A percentile compares a stretch with the other conserved stretches of the same genome.
Conservation (phyloP, 2,797 vertebrate species). For the Cynopterus sphinx region DNA sequence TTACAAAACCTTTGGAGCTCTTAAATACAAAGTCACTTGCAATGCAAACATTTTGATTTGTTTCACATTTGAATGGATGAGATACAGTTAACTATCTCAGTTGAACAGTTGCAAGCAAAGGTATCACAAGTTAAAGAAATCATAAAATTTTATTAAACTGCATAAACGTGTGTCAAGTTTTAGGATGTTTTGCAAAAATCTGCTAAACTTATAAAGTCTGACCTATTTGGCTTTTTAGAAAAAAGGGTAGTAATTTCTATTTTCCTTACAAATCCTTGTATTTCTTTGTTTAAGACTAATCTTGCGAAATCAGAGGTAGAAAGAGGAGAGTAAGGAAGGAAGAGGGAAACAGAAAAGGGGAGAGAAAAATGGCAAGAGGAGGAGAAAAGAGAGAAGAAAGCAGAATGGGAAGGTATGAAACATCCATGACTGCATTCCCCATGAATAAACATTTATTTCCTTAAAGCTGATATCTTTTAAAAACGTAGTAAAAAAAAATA, state of each 20-base stretch:
- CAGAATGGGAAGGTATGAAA: neutral
- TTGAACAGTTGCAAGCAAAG: neutral
- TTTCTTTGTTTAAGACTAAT: neutral
- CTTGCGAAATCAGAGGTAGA: neutral
- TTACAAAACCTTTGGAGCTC: neutral
- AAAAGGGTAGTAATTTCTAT: neutral
- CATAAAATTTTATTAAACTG: conserved; percentile 16
- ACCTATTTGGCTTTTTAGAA: neutral
- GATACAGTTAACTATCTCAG: neutral
- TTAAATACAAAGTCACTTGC: conserved; percentile 30
- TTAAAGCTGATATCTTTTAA: neutral
- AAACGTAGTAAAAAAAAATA: neutral
- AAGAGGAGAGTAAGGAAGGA: neutral
- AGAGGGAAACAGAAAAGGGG: neutral
- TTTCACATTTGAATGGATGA: conserved; percentile 35
- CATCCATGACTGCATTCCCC: neutral
- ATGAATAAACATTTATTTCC: neutral
- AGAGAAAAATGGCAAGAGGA: neutral
- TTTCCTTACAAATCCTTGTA: neutral
- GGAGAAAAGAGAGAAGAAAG: neutral
- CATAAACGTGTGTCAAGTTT: neutral
- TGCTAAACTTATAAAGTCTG: neutral
- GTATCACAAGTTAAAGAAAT: conserved; percentile 48
- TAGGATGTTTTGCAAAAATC: neutral
- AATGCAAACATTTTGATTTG: conserved; percentile 50